Evolutionary conservation across 2,888 invertebrate species (phyloP), one percentile per base, ranked within the genome.

Genomic region (Diogma glabrata): DNA sequence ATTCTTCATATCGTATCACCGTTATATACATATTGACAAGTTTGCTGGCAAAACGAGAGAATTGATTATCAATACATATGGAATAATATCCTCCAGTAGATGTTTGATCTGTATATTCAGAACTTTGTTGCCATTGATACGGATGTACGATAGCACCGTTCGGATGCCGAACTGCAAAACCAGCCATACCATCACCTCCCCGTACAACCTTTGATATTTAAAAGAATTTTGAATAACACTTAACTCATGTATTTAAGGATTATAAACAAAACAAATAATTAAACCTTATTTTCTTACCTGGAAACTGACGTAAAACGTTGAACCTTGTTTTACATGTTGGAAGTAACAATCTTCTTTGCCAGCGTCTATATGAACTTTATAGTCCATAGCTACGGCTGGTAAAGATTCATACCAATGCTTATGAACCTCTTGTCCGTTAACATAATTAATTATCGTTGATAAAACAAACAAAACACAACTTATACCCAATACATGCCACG

Each of bases 291-390:
- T 40, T 50, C 64, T 70, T 70, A 92, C 94, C 79, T 93, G 92
- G 71, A 91, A 93, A 60, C 91, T 90, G 55, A 92, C 89, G 71
- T 91, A 93, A 66, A 95, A 87, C 54, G 91, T 91, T 19, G 93
- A 91, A 50, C 90, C 90, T 51, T 85, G 81, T 62, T 91, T 87
- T 53, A 93, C 91, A 73, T 87, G 91, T 74, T 95, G 94, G 69
- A 81, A 92, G 71, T 93, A 95, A 71, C 95, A 95, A 64, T 95
- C 94, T 71, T 94, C 93, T 65, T 82, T 84, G 22, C 93, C 92
- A n/a, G 93, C 88, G 62, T 91, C 91, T 55, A 95, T 83, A 69
- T 93, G 88, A 28, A 95, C 87, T 72, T 93, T 93, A 67, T 95
- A 95, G 66, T 94, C 94, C 86, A 93, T 91, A 2, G 91, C 89